Base-by-base conservation (phyloP, 2,888 invertebrate species). In the Eristalis arbustorum region DNA sequence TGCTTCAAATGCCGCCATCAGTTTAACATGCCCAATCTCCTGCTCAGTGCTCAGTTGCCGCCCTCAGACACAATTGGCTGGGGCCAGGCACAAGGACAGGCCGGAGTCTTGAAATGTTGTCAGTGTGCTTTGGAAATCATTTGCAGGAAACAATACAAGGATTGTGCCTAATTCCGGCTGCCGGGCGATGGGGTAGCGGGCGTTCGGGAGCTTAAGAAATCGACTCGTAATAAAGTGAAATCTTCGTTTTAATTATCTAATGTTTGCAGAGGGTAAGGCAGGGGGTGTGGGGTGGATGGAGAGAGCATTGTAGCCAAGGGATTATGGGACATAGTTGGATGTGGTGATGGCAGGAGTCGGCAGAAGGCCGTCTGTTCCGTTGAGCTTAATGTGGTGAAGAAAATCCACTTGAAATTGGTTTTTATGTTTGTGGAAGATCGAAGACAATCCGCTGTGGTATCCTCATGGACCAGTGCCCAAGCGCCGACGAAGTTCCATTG, bases 321-420 rank as follows among this genome's bases (percentile, higher is more conserved):
- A 84, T 84, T 79, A 88, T 63, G 76, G 84, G 75, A 73, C 88
- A 78, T 72, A 61, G 72, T 80, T 83, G 72, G 66, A 62, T 64
- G 68, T 73, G 61, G 13, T 68, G 25, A 49, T 63, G 67, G 23
- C 37, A 61, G 57, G 37, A 42, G 34, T 57, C 5, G 22, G 63
- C 5, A 5, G 18, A 25, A 14, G 23, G 49, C 62, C 71, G 75
- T 79, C 78, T 87, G 80, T 76, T 73, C 25, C 34, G 76, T 73
- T 74, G 79, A 84, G 84, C 79, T 84, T 88, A 80, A 84, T 88
- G 76, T 88, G 88, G 88, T 88, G 84, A 84, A 84, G 75, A 84
- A 88, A 80, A 84, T 84, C 88, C 78, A 72, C 71, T 83, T 73
- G 77, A 85, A 85, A 82, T 85, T 77, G 74, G 69, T 77, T 82